These are phyloP conservation scores for Dendrolimus kikuchii DNA, from an alignment of 1,140 invertebrate species.

Conservation along the genomic window DNA sequence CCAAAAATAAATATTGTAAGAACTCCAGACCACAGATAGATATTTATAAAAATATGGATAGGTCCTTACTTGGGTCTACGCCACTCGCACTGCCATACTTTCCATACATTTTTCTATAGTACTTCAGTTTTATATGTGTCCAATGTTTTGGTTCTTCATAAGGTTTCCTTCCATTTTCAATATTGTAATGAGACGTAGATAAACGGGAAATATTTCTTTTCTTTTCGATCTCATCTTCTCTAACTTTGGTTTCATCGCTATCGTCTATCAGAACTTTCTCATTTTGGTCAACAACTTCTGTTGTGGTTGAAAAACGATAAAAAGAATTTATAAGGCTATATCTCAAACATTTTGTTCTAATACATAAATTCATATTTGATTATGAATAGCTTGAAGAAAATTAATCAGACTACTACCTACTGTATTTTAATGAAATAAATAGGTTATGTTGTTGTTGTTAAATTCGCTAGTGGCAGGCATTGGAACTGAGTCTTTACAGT, in stretches of 20 bases:
- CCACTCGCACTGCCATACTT: slow-evolving; percentile 56
- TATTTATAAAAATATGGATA: too few species aligned
- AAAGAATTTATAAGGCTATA: slow-evolving; percentile 30
- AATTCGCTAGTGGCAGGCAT: not conserved
- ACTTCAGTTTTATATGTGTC: slow-evolving; percentile 59
- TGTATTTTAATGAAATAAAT: slow-evolving; percentile 6
- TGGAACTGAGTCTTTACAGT: too few species aligned
- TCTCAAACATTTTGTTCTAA: slow-evolving; percentile 29
- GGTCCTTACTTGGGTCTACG: slow-evolving; percentile 54
- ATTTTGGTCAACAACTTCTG: slow-evolving; percentile 40
- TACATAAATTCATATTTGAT: slow-evolving; percentile 48
- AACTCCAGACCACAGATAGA: too few species aligned
- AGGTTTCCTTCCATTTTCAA: slow-evolving; percentile 40
- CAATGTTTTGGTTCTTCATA: slow-evolving; percentile 40
- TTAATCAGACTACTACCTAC: not conserved
- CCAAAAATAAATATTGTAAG: too few species aligned
- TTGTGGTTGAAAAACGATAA: slow-evolving; percentile 36
- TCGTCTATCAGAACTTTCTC: slow-evolving; percentile 51
- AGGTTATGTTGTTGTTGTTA: slow-evolving; percentile 2
- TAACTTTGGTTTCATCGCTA: slow-evolving; percentile 40
- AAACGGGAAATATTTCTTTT: slow-evolving; percentile 54
- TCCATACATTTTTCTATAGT: slow-evolving; percentile 58
- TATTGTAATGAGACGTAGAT: slow-evolving; percentile 38
- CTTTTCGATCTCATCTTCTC: slow-evolving; percentile 48
- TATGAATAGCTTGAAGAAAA: not conserved